Evolutionary conservation across 2,888 invertebrate species (phyloP).

Genomic region (Melinaea marsaeus): DNA sequence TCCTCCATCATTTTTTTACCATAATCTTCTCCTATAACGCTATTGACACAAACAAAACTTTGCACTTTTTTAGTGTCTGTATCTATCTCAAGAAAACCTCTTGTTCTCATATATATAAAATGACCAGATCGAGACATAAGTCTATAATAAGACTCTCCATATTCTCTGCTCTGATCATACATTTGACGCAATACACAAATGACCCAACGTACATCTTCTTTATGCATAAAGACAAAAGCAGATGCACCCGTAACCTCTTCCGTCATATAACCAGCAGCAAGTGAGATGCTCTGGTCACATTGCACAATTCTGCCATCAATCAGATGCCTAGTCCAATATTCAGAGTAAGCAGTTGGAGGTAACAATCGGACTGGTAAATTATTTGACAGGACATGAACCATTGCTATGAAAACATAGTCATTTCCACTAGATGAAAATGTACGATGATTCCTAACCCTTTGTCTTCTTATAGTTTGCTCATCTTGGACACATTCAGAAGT

Average conservation of each 20-base stretch:
- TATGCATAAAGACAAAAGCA: slow-evolving; percentile 93
- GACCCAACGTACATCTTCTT: slow-evolving; percentile 92
- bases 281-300: slow-evolving; percentile 93
- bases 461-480: slow-evolving; percentile 72
- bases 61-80: slow-evolving; percentile 85
- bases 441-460: slow-evolving; percentile 72
- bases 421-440: slow-evolving; percentile 78
- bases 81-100: slow-evolving; percentile 91
- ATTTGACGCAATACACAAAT: slow-evolving; percentile 92
- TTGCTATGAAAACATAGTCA: slow-evolving; percentile 83
- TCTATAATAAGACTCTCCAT: slow-evolving; percentile 92
- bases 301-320: slow-evolving; percentile 93
- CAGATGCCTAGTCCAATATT: slow-evolving; percentile 93
- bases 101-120: slow-evolving; percentile 89
- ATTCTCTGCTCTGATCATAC: slow-evolving; percentile 90
- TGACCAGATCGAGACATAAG: slow-evolving; percentile 88
- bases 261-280: slow-evolving; percentile 92
- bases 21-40: slow-evolving; percentile 85
- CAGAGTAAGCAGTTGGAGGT: slow-evolving; percentile 83
- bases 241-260: slow-evolving; percentile 92
- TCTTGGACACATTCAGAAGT: slow-evolving; percentile 72
- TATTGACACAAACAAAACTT: slow-evolving; percentile 92
- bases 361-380: slow-evolving; percentile 78
- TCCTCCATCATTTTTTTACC: slow-evolving; percentile 84
- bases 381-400: slow-evolving; percentile 81